These are phyloP conservation scores for Drosophila dives DNA, from an alignment of 2,888 invertebrate species.

Conservation along the genomic window DNA sequence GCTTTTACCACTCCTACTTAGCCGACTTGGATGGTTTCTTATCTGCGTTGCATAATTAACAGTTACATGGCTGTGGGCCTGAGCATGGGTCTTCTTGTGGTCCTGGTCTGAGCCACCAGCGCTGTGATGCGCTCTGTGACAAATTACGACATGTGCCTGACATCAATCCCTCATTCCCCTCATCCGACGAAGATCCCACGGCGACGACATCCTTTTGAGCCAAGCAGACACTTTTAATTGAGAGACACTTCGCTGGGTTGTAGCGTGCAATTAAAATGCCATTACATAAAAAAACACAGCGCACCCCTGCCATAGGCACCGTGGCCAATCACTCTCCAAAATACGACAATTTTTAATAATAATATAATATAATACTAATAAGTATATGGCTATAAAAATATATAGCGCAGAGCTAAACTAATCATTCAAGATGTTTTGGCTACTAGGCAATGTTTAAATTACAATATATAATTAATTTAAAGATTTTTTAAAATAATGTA, in stretches of 20 bases:
- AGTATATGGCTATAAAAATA: not conserved
- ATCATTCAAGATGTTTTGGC: not conserved
- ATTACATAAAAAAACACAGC: slow-evolving; percentile 71
- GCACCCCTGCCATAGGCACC: slow-evolving; percentile 12
- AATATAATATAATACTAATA: too few relatives aligned
- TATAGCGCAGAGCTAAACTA: not conserved
- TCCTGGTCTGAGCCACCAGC: slow-evolving; percentile 17
- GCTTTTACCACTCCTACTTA: slow-evolving; percentile 6
- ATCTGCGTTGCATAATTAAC: slow-evolving; percentile 71
- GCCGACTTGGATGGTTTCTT: slow-evolving; percentile 42
- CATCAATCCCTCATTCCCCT: slow-evolving; percentile 47
- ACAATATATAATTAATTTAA: too few relatives aligned
- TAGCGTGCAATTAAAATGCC: slow-evolving; percentile 75
- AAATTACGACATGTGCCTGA: slow-evolving; percentile 76
- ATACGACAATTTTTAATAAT: not conserved
- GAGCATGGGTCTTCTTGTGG: slow-evolving; percentile 28
- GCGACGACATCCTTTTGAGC: slow-evolving; percentile 62
- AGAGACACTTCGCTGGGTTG: slow-evolving; percentile 75
- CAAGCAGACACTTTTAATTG: slow-evolving; percentile 77
- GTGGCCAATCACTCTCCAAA: slow-evolving; percentile 2
- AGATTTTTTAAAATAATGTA: too few relatives aligned
- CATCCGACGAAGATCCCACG: slow-evolving; percentile 30
- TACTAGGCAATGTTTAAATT: not conserved
- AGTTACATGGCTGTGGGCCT: slow-evolving; percentile 56
- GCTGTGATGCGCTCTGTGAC: slow-evolving; percentile 37